Base-by-base conservation (phyloP, 2,113 vertebrate genomes). In the Leucopternis melanops region DNA sequence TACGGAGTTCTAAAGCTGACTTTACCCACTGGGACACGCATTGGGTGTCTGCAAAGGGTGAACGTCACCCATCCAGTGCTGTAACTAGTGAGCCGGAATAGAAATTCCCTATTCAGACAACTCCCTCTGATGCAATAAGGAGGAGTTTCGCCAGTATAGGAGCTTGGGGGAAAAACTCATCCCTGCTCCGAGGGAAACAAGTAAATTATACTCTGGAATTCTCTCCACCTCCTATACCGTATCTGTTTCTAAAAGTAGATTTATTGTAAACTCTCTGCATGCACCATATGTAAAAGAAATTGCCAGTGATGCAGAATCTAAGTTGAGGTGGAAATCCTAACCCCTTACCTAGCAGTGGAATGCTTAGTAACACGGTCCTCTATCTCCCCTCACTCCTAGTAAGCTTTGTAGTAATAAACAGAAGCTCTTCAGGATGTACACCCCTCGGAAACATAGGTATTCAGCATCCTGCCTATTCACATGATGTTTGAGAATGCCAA, bases 351-450 rank as follows among this genome's bases (percentile, higher is more conserved):
- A 72, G 95, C 95, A 97, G 92, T 96, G 90, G 92, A 97, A 98
- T 96, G 94, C 97, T 91, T 94, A 98, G 96, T 99, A 98, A 99
- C 97, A 96, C 8, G 75, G 97, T 97, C 96, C 98, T 99, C 98
- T 99, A 97, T 98, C 94, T 99, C 98, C 98, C 98, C 98, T 99
- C 98, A 97, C 98, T 98, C 97, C 98, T 98, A 99, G 99, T 99
- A 98, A 99, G 98, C 98, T 98, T 98, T 98, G 97, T 98, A 99
- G 98, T 98, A 98, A 98, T 99, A 99, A 98, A 97, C 98, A 99
- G 98, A 99, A 98, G 99, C 98, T 99, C 98, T 99, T 98, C 98
- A 98, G 98, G 98, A 98, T 98, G 97, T 98, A 98, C 98, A 98
- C 97, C 91, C 97, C 98, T 96, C 94, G 98, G 98, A 99, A 98